A percentile compares a stretch with the other conserved stretches of the same genome.
These are phyloP conservation scores for Engraulis encrasicolus DNA, from an alignment of 2,113 vertebrate genomes.

Conservation along the genomic window DNA sequence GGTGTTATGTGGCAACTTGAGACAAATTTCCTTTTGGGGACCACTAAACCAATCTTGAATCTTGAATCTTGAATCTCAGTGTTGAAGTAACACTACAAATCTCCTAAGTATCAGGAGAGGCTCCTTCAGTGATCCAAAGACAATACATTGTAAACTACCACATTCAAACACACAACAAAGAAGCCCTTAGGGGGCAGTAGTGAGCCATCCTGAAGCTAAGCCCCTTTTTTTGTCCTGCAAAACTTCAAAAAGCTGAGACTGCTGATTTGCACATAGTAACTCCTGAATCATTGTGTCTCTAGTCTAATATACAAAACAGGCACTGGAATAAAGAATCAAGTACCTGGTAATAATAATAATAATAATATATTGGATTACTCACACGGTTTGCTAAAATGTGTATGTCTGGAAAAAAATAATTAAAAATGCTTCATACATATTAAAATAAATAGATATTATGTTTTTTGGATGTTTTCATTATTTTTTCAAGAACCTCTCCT, in stretches of 20 bases:
- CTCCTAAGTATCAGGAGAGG: no score
- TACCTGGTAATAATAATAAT: slow-evolving; percentile 51
- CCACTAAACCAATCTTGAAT: no score
- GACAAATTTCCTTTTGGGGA: no score
- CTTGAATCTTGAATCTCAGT: no score
- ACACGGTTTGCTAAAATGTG: slow-evolving; percentile 24
- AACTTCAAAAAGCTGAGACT: not conserved
- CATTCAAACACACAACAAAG: not conserved
- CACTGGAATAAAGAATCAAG: slow-evolving; percentile 29
- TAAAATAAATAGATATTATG: slow-evolving; percentile 68
- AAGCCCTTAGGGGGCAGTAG: not conserved
- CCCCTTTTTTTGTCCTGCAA: not conserved
- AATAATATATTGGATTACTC: slow-evolving; percentile 58
- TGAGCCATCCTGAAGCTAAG: not conserved
- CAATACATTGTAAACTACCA: not conserved
- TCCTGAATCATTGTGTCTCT: slow-evolving; percentile 6
- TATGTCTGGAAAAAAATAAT: slow-evolving; percentile 52
- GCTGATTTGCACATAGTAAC: slow-evolving; percentile 15
- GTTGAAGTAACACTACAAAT: no score
- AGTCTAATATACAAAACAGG: slow-evolving; percentile 17
- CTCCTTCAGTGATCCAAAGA: not conserved
- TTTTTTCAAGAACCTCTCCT: not conserved
- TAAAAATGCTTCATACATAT: slow-evolving; percentile 49
- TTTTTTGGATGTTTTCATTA: slow-evolving; percentile 25
- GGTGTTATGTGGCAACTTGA: no score